phyloP scores from a whole-genome alignment of 2,113 vertebrate species.

The Actenoides hombroni region DNA sequence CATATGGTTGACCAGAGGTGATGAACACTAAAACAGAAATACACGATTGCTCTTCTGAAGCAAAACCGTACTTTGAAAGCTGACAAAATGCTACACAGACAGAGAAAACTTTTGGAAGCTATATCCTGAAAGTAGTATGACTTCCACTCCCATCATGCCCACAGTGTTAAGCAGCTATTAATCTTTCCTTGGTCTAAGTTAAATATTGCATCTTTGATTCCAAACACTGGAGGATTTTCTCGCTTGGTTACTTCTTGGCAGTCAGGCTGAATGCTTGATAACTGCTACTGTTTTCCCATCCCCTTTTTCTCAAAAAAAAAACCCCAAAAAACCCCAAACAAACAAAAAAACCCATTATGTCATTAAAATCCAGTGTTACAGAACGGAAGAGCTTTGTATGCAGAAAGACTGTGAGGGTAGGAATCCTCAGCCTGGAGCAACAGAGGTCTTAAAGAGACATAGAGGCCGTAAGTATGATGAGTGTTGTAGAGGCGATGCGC shows the following conservation, averaged over 20 bases:
- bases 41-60: background rate
- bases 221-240: background rate
- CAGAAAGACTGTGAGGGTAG: background rate
- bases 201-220: background rate
- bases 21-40: background rate
- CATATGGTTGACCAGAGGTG: background rate
- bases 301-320: background rate
- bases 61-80: background rate
- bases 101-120: background rate
- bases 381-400: background rate
- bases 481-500: background rate
- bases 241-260: background rate
- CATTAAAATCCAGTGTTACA: background rate
- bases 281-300: background rate
- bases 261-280: background rate
- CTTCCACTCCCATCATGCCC: background rate
- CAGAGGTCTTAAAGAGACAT: background rate
- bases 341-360: background rate
- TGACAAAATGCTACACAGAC: background rate
- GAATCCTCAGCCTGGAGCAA: background rate
- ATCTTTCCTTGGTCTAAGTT: background rate
- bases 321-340: too few relatives aligned
- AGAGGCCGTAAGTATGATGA: accelerated
- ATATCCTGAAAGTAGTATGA: background rate
- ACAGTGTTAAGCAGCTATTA: background rate